Evolutionary conservation across 2,113 vertebrate genomes (phyloP).

Genomic region (Pelmatolapia mariae): DNA sequence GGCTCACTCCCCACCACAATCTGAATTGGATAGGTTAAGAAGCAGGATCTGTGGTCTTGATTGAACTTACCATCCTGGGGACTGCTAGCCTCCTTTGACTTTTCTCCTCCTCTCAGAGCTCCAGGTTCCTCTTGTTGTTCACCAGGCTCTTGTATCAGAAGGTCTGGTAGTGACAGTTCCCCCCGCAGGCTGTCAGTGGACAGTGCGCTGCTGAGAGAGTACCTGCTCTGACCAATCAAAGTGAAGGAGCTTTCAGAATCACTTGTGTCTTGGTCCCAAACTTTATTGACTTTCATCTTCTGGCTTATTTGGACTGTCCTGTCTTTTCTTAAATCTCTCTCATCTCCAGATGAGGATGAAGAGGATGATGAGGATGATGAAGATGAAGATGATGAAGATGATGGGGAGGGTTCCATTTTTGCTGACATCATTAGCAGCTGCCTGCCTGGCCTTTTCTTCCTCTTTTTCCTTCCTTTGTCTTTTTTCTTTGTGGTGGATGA

Average conservation of each 20-base stretch:
- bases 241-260: conserved; percentile 47
- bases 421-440: conserved; percentile 44
- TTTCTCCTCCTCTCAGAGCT: not conserved
- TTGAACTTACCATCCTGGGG: not conserved
- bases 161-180: conserved; percentile 20
- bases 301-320: not conserved
- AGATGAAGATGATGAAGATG: not conserved
- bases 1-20: not conserved
- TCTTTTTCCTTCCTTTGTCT: conserved; percentile 22
- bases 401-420: conserved; percentile 31
- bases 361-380: conserved; percentile 18
- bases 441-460: not conserved
- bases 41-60: not conserved
- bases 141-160: conserved; percentile 43
- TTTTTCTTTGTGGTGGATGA: conserved; percentile 1
- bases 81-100: not conserved
- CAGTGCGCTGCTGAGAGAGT: conserved; percentile 26
- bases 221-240: conserved; percentile 16
- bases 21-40: not conserved
- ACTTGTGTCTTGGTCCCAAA: conserved; percentile 51
- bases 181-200: conserved; percentile 35
- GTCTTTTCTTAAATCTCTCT: conserved; percentile 46
- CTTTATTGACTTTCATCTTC: conserved; percentile 30
- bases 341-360: conserved; percentile 62
- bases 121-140: not conserved